A percentile compares a stretch with the other conserved stretches of the same genome.
phyloP scores from a whole-genome alignment of 2,113 vertebrate genomes.

The Tetraodon nigroviridis region DNA sequence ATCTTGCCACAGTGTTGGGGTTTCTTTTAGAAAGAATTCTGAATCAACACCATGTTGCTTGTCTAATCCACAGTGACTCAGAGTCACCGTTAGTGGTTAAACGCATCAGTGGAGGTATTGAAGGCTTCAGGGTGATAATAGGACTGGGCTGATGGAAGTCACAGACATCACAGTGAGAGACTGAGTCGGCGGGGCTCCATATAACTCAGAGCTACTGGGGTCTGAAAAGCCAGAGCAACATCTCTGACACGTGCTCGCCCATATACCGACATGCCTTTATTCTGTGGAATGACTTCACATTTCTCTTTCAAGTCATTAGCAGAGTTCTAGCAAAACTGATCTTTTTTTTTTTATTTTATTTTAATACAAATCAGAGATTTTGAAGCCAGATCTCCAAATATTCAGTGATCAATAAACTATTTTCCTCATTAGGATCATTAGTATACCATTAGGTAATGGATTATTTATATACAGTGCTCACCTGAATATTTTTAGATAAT shows the following conservation, averaged over 20 bases:
- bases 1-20: no score
- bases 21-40: neutral
- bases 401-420: neutral
- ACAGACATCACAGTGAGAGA: slow-evolving; percentile 18
- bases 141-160: slow-evolving; percentile 48
- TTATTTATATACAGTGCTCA: no score
- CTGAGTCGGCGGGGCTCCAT: slow-evolving; percentile 49
- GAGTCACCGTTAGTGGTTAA: no score
- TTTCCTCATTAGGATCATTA: no score
- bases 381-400: no score
- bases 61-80: neutral
- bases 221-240: slow-evolving; percentile 22
- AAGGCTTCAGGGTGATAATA: slow-evolving; percentile 37
- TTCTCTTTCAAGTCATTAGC: no score
- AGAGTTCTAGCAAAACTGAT: no score
- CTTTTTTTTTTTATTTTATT: no score
- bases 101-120: no score
- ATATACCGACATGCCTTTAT: neutral
- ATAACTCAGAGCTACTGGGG: slow-evolving; percentile 46
- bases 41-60: slow-evolving; percentile 1
- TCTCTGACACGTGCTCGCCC: neutral
- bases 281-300: no score
- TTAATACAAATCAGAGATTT: no score
- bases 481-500: no score
- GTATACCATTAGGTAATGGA: neutral